Conservation (phyloP, 2,888 invertebrate species). For the Lasioglossum villosulum region DNA sequence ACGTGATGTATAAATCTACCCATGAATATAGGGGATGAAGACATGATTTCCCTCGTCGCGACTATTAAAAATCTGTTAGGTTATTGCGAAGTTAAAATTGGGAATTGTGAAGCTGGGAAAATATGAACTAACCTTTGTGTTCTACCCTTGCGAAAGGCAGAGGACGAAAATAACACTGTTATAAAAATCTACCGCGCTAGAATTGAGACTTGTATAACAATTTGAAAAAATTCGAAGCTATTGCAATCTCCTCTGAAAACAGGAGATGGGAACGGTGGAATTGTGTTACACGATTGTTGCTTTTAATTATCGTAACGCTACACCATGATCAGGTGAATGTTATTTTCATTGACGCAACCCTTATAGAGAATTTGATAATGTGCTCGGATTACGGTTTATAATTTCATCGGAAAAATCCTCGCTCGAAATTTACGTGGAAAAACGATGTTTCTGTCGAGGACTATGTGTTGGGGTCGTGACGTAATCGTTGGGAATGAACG, state of each 20-base stretch:
- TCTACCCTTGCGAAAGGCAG: background rate
- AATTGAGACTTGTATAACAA: background rate
- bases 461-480: background rate
- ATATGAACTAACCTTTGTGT: background rate
- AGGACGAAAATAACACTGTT: background rate
- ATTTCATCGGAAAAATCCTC: background rate
- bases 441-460: background rate
- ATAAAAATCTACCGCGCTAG: background rate
- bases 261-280: background rate
- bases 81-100: background rate
- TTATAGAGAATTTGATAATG: background rate
- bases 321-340: background rate
- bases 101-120: background rate
- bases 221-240: background rate
- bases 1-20: background rate
- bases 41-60: background rate
- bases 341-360: background rate
- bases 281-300: background rate
- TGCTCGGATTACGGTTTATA: background rate
- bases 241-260: background rate
- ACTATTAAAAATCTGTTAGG: background rate
- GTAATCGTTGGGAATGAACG: background rate
- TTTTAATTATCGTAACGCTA: background rate
- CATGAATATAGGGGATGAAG: background rate
- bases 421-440: background rate